phyloP scores from a whole-genome alignment of 2,888 invertebrate genomes.

The Pelosia muscerda region DNA sequence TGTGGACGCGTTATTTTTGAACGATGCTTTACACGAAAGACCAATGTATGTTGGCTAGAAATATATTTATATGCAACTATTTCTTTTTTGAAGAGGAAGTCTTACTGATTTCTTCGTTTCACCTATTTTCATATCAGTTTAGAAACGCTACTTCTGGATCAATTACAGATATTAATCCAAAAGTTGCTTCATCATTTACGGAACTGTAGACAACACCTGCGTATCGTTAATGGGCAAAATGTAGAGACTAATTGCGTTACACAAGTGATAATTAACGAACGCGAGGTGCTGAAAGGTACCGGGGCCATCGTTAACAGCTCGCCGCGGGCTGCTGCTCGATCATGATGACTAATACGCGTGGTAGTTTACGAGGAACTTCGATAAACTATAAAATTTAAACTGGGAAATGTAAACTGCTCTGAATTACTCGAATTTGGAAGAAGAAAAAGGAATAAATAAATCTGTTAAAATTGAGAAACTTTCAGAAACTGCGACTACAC shows the following conservation, averaged over 20 bases:
- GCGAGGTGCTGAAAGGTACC: constrained; percentile 68
- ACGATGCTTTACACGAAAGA: neutral
- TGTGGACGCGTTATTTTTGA: neutral
- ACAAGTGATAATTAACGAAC: constrained; percentile 75
- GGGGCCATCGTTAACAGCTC: constrained; percentile 69
- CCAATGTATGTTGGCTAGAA: neutral
- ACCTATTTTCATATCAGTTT: constrained; percentile 46
- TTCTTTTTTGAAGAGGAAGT: neutral
- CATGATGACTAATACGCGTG: constrained; percentile 64
- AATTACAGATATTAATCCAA: neutral
- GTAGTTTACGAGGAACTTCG: constrained; percentile 69
- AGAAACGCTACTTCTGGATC: neutral
- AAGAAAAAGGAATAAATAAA: constrained; percentile 10
- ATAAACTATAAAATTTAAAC: constrained; percentile 71
- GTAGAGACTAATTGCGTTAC: constrained; percentile 60
- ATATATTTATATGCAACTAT: neutral
- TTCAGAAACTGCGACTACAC: neutral
- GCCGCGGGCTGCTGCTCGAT: constrained; percentile 51
- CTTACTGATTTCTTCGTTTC: constrained; percentile 19
- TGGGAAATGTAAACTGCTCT: constrained; percentile 53
- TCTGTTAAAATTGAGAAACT: neutral
- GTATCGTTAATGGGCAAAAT: constrained; percentile 45
- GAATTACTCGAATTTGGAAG: constrained; percentile 21
- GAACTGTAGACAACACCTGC: constrained; percentile 15
- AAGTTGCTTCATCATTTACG: neutral